Percentiles rank a stretch among this genome's conserved stretches.
These are phyloP conservation scores for Stratiomys singularior DNA, from an alignment of 2,888 invertebrate species.

Conservation along the genomic window DNA sequence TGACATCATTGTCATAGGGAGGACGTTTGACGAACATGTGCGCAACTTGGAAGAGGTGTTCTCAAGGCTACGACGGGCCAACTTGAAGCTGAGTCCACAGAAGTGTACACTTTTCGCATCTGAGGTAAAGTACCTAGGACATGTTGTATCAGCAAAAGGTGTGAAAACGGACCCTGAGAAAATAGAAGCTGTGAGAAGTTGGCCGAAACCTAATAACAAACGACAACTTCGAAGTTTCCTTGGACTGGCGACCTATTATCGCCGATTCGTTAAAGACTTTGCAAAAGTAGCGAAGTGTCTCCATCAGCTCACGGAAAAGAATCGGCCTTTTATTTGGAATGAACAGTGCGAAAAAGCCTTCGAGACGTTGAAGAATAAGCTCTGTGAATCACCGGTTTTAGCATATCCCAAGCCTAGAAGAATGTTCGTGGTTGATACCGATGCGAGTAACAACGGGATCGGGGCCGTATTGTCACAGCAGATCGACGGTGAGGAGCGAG, in stretches of 20 bases:
- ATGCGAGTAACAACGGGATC: conserved; percentile 29
- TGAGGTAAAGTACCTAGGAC: conserved; percentile 41
- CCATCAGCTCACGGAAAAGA: conserved; percentile 17
- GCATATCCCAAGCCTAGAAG: conserved; percentile 14
- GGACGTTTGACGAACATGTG: conserved; percentile 50
- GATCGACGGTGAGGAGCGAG: conserved; percentile 49
- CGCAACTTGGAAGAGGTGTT: conserved; percentile 47
- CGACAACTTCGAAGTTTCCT: conserved; percentile 27
- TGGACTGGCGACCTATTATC: conserved; percentile 18
- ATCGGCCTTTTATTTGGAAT: neutral
- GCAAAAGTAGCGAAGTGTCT: conserved; percentile 2
- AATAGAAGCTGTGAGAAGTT: conserved; percentile 2
- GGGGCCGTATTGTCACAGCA: conserved; percentile 45
- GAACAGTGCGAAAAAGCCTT: neutral
- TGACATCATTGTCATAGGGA: conserved; percentile 52
- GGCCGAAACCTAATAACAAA: conserved; percentile 10
- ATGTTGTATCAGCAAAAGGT: conserved; percentile 43
- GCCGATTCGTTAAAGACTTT: conserved; percentile 25
- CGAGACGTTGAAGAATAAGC: neutral
- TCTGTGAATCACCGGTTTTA: conserved; percentile 13
- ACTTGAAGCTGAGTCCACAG: conserved; percentile 41
- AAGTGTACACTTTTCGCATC: conserved; percentile 36
- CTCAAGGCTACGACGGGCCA: conserved; percentile 10
- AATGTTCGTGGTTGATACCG: conserved; percentile 8
- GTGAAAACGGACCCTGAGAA: conserved; percentile 41